Evolutionary conservation across 2,888 invertebrate species (phyloP).

Genomic region (Stenotaenia linearis): DNA sequence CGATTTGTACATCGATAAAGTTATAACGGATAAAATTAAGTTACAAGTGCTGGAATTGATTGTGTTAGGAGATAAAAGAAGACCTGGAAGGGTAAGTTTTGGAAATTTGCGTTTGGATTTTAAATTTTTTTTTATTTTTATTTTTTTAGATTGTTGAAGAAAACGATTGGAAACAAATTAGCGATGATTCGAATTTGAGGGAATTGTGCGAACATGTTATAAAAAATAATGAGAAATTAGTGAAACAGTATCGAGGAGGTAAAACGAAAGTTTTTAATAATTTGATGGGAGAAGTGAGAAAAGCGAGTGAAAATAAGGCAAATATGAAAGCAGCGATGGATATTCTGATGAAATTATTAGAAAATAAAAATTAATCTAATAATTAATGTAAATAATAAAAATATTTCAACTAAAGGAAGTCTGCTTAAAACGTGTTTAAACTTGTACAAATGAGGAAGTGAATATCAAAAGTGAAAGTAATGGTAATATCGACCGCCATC

Average conservation of each 20-base stretch:
- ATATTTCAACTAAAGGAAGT: too few species aligned
- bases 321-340: slow-evolving; percentile 51
- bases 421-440: too few species aligned
- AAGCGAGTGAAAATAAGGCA: slow-evolving; percentile 57
- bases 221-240: slow-evolving; percentile 58
- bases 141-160: slow-evolving; percentile 55
- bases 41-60: slow-evolving; percentile 54
- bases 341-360: slow-evolving; percentile 38
- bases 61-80: slow-evolving; percentile 45
- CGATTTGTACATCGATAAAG: slow-evolving; percentile 55
- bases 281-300: slow-evolving; percentile 58
- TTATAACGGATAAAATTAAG: slow-evolving; percentile 55
- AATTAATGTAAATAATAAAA: too few species aligned
- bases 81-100: slow-evolving; percentile 49
- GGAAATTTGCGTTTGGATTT: too few species aligned
- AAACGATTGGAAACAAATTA: slow-evolving; percentile 61
- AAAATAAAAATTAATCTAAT: not conserved
- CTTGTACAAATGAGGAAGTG: too few species aligned
- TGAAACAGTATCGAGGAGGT: slow-evolving; percentile 59
- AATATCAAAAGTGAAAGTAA: too few species aligned
- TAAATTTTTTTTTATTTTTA: too few species aligned
- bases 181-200: slow-evolving; percentile 56
- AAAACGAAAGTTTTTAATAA: slow-evolving; percentile 64
- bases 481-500: too few species aligned
- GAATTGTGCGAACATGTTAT: slow-evolving; percentile 59